Base-by-base conservation (phyloP, 2,888 invertebrate species). In the Mayetiola destructor region DNA sequence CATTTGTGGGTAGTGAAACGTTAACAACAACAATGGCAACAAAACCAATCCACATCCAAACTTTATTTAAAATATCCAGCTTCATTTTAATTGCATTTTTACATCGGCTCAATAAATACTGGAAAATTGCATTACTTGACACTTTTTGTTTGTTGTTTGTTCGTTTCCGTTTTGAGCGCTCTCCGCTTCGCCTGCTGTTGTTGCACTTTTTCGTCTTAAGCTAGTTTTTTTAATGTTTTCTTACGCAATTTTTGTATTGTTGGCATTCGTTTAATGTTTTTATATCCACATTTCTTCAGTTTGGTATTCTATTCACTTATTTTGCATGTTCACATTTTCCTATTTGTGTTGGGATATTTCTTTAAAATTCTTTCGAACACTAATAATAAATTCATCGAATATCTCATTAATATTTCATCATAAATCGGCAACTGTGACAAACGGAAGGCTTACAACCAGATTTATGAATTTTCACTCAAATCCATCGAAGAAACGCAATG, bases 61-160 rank as follows among this genome's bases (percentile, higher is more conserved):
- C n/a, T 55, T 9, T 37, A 37, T 55, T 55, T 36, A 55, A 55
- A 55, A 36, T 55, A 55, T 55, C 55, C 55, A 55, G 36, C 55
- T 55, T 55, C 55, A 55, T 55, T 36, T 55, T 55, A 37, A 55
- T 35, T 55, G 55, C 37, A 55, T 55, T 23, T 36, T 35, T 37
- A 55, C 55, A 55, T 36, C 23, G 37, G 23, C 12, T 23, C 48
- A n/a, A 48, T 27, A 48, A 48, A 48, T 27, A 48, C 48, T 27
- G 16, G 23, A 48, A 27, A 48, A 48, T 48, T 48, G 48, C 48
- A 27, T 48, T 27, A 27, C 27, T 48, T 23, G 42, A 23, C 23
- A 39, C n/a, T n/a, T n/a, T n/a, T n/a, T n/a, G n/a, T 18, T 23
- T 23, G 42, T 21, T 42, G 42, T 12, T 8, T 23, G 42, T 39